phyloP scores from a whole-genome alignment of 1,140 invertebrate genomes.

The Achroia grisella region DNA sequence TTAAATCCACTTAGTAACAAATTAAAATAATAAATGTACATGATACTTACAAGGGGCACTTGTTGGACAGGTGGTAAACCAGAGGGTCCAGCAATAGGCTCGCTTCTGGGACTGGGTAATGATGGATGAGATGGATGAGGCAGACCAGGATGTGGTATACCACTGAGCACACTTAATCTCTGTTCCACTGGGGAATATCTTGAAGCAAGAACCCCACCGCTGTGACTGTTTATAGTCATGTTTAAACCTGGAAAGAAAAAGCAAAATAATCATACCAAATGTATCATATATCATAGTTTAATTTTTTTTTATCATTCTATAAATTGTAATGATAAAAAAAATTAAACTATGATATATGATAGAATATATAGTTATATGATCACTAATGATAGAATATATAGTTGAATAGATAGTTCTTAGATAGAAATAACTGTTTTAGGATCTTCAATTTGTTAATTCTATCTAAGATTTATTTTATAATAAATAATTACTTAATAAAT shows the following conservation, averaged over 20 bases:
- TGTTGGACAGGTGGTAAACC: conserved; percentile 88
- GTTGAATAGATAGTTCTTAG: no score
- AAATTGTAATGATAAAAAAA: no score
- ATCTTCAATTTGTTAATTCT: no score
- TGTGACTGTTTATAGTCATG: conserved; percentile 71
- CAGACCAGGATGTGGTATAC: conserved; percentile 54
- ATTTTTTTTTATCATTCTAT: no score
- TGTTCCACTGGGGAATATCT: conserved; percentile 65
- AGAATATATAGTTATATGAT: no score
- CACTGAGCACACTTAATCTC: conserved; percentile 53
- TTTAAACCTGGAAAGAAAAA: conserved; percentile 61
- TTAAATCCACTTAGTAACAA: no score
- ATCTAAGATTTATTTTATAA: no score
- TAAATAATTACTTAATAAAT: no score
- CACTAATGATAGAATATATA: no score
- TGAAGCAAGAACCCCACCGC: conserved; percentile 39
- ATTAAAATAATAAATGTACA: background rate
- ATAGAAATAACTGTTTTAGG: no score
- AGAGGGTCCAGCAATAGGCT: conserved; percentile 83
- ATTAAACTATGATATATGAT: no score
- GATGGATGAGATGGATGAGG: conserved; percentile 54
- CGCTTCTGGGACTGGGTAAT: conserved; percentile 78
- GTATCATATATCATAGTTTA: no score
- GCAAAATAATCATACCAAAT: background rate
- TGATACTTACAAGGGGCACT: conserved; percentile 84